Conservation (phyloP, 2,888 invertebrate species). For the Tenthredo scrophulariae region DNA sequence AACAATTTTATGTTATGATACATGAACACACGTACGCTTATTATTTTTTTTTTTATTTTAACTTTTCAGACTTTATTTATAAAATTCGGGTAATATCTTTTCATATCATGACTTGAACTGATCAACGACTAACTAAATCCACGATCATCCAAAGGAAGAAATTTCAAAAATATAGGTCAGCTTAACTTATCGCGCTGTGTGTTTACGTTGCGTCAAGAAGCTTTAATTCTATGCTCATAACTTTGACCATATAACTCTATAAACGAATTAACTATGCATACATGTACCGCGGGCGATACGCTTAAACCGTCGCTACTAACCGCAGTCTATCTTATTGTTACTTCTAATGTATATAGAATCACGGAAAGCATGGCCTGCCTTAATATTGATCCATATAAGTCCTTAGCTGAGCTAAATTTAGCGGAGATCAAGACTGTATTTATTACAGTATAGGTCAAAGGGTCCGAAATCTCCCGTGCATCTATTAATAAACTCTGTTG, state of each 20-base stretch:
- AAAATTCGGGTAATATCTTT: background rate
- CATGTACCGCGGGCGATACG: background rate
- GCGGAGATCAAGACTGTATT: conserved; percentile 11
- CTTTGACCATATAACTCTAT: conserved; percentile 15
- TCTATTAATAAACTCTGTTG: background rate
- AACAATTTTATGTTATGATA: background rate
- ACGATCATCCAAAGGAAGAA: background rate
- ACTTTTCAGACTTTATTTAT: background rate
- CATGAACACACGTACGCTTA: background rate
- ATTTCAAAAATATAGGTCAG: conserved; percentile 30
- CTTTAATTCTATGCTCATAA: conserved; percentile 29
- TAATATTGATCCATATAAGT: conserved; percentile 65
- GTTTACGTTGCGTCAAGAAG: conserved; percentile 14
- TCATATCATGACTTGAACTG: background rate
- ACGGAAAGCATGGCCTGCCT: conserved; percentile 63
- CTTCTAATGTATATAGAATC: conserved; percentile 14
- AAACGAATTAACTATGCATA: conserved; percentile 23
- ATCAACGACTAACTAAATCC: background rate
- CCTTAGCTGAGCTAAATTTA: conserved; percentile 38
- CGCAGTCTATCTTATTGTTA: conserved; percentile 4
- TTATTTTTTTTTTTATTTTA: background rate
- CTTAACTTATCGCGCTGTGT: conserved; percentile 3
- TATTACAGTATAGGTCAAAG: background rate
- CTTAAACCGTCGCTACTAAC: background rate
- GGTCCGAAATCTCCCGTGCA: background rate